Base-by-base conservation (phyloP, 2,797 vertebrate species). In the Amblyraja radiata region DNA sequence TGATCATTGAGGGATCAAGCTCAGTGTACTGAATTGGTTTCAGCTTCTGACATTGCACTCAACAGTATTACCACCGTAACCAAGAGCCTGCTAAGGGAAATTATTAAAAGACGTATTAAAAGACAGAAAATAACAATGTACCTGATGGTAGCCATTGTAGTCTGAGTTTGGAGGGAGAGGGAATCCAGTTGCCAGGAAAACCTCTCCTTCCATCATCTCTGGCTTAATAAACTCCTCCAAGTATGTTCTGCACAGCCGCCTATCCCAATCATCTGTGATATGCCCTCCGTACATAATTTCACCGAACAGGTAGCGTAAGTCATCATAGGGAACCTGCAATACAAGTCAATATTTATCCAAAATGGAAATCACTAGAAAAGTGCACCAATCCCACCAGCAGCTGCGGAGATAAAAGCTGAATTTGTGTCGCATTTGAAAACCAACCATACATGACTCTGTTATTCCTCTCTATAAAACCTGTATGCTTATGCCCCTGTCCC, bases 221-320 rank as follows among this genome's bases (percentile, higher is more conserved):
- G 97, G 97, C 93, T 96, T 97, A 93, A 99, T 97, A 83, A 96
- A 99, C 95, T 99, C 98, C 93, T 98, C 98, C 95, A 99, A 95
- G 94, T 99, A 99, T 0, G 97, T 98, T 93, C 95, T 97, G 94
- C 99, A 99, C 90, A 99, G 97, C 5, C 97, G 95, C 76, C 98
- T 97, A 96, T 99, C 98, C 98, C 98, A 99, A 95, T 99, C 97
- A 0, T 99, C 98, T 0, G 98, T 99, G 95, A 99, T 99, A 95
- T 99, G 98, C 39, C 98, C 98, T 71, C 99, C 98, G 0, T 99
- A 99, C 98, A 99, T 98, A 94, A 99, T 99, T 96, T 99, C 99
- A 0, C 98, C 98, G 8, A 99, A 98, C 16, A 99, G 97, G 95
- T 99, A 99, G 78, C 98, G 97, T 93, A 99, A 94, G 93, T 99